Percentiles rank a stretch among this genome's conserved stretches.
Conservation (phyloP, 2,797 vertebrate genomes). For the Chloroceryle inda region DNA sequence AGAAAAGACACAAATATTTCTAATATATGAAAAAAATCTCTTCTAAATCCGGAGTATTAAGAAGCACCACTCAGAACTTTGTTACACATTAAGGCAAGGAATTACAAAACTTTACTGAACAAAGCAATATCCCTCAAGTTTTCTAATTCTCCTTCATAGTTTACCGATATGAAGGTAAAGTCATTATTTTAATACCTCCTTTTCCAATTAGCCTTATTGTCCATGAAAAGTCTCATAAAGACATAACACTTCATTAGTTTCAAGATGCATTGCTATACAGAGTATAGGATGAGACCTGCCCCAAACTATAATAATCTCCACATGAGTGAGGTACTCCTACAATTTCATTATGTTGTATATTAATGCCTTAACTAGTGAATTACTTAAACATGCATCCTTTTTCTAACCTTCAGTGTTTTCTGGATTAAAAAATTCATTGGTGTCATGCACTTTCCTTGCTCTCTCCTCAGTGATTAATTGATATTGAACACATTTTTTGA, state of each 20-base stretch:
- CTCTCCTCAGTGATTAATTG: background rate
- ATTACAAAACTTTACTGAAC: background rate
- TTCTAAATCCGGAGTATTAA: background rate
- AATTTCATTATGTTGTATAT: background rate
- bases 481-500: background rate
- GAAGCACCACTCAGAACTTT: background rate
- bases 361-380: background rate
- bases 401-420: constrained; percentile 9
- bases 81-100: background rate
- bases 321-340: background rate
- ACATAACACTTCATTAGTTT: constrained; percentile 54
- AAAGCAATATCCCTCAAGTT: background rate
- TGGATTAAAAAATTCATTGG: background rate
- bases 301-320: background rate
- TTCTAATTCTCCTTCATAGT: constrained; percentile 55
- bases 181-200: constrained; percentile 36
- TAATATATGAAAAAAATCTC: background rate
- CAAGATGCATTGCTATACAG: constrained; percentile 27
- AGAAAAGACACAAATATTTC: too few relatives aligned
- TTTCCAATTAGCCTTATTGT: constrained; percentile 53
- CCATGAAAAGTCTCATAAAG: constrained; percentile 61
- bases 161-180: constrained; percentile 23
- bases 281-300: background rate
- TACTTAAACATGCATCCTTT: background rate
- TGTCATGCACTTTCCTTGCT: background rate